Evolutionary conservation across 1,140 invertebrate genomes (phyloP).

Genomic region (Heliconius hewitsoni): DNA sequence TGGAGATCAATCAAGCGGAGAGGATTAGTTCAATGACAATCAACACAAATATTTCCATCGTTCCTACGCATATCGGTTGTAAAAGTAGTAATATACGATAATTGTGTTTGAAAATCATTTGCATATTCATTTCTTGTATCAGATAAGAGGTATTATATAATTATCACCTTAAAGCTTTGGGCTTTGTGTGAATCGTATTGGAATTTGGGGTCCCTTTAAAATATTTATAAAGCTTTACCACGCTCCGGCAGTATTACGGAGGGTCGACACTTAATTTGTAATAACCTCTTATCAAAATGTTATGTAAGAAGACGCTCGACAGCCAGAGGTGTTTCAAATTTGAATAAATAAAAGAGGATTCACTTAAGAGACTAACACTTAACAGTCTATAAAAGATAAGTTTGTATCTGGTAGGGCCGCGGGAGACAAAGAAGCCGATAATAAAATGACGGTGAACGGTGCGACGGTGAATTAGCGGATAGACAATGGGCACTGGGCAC

Average conservation of each 20-base stretch:
- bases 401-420: conserved; percentile 37
- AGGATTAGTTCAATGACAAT: background rate
- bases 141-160: conserved; percentile 17
- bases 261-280: conserved; percentile 30
- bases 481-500: conserved; percentile 40
- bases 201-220: conserved; percentile 56
- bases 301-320: conserved; percentile 27
- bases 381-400: conserved; percentile 56
- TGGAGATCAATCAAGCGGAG: background rate
- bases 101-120: conserved; percentile 21
- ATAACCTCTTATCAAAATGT: conserved; percentile 32
- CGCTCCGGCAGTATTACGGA: conserved; percentile 5
- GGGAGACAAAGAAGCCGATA: conserved; percentile 66
- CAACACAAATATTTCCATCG: background rate
- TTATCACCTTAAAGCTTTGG: background rate
- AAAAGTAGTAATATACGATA: conserved; percentile 21
- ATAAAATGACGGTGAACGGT: conserved; percentile 54
- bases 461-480: conserved; percentile 28
- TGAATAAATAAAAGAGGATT: conserved; percentile 48
- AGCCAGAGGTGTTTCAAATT: conserved; percentile 35
- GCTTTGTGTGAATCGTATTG: conserved; percentile 6
- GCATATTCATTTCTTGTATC: conserved; percentile 20
- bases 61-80: conserved; percentile 9
- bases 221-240: conserved; percentile 17
- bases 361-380: conserved; percentile 54